Evolutionary conservation across 2,888 invertebrate genomes (phyloP).

Genomic region (Parnassius apollo): DNA sequence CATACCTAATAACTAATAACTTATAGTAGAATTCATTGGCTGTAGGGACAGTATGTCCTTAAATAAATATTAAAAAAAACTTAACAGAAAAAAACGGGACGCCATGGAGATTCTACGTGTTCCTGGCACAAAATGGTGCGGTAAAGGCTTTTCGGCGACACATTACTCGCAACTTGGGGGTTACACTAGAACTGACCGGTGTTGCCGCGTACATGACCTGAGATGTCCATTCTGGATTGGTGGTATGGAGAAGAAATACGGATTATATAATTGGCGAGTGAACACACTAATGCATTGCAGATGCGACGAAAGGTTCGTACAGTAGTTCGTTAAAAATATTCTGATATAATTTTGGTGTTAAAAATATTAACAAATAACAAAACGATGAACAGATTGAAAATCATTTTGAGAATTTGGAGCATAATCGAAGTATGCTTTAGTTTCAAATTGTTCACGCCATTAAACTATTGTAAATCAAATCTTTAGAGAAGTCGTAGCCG

Average conservation of each 20-base stretch:
- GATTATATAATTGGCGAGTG: conserved; percentile 93
- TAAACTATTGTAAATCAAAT: conserved; percentile 17
- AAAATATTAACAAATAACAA: background rate
- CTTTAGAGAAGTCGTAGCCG: conserved; percentile 2
- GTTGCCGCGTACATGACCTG: conserved; percentile 93
- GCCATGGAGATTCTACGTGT: conserved; percentile 86
- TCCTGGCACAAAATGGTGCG: conserved; percentile 97
- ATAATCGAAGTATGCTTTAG: conserved; percentile 3
- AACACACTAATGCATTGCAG: conserved; percentile 95
- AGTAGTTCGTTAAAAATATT: conserved; percentile 1
- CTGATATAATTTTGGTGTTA: background rate
- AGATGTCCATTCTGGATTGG: conserved; percentile 92
- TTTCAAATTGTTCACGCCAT: conserved; percentile 11
- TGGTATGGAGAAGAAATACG: conserved; percentile 91
- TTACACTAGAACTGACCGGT: conserved; percentile 90
- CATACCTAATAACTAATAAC: conserved; percentile 20
- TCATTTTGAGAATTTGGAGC: background rate
- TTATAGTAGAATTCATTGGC: conserved; percentile 9
- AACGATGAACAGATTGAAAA: conserved; percentile 7
- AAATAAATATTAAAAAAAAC: conserved; percentile 30
- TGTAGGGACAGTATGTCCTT: background rate
- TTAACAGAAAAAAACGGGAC: conserved; percentile 68
- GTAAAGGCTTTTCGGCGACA: conserved; percentile 90
- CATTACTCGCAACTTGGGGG: conserved; percentile 92
- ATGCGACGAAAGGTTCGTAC: conserved; percentile 92